Evolutionary conservation across 2,113 vertebrate species (phyloP).

Genomic region (Odobenus rosmarus): DNA sequence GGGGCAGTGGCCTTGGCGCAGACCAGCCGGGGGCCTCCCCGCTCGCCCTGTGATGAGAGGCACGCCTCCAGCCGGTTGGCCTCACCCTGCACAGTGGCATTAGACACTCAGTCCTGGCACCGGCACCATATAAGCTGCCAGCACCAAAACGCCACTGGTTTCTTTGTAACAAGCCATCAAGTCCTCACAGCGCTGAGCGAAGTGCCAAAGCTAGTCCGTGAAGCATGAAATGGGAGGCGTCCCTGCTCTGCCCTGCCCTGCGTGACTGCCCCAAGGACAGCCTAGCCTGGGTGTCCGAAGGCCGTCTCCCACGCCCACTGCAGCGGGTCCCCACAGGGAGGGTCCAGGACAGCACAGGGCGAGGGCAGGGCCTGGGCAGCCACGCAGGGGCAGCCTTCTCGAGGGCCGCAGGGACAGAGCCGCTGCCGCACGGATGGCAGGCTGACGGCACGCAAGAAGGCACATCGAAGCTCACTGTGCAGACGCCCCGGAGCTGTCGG

Average conservation of each 20-base stretch:
- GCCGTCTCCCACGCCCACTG: background rate
- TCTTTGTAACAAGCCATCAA: background rate
- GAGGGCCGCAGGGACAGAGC: background rate
- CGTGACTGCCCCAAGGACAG: background rate
- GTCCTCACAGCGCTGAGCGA: background rate
- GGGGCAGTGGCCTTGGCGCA: too few species aligned
- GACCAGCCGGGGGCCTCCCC: background rate
- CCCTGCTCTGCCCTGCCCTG: background rate
- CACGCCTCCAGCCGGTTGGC: accelerated
- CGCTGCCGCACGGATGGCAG: background rate
- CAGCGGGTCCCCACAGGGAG: background rate
- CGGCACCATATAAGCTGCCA: accelerated
- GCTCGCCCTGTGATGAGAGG: accelerated
- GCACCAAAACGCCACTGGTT: too few species aligned
- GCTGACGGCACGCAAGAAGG: accelerated
- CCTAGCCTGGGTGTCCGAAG: too few species aligned
- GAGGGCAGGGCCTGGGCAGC: background rate
- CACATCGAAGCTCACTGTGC: accelerated
- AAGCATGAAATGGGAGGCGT: background rate
- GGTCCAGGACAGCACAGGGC: background rate
- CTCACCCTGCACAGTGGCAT: accelerated
- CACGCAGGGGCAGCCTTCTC: background rate
- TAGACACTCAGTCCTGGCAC: background rate
- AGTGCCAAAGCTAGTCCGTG: too few species aligned
- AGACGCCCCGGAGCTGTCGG: background rate